Conservation (phyloP, 2,888 invertebrate genomes). For the Tetrapedia diversipes region DNA sequence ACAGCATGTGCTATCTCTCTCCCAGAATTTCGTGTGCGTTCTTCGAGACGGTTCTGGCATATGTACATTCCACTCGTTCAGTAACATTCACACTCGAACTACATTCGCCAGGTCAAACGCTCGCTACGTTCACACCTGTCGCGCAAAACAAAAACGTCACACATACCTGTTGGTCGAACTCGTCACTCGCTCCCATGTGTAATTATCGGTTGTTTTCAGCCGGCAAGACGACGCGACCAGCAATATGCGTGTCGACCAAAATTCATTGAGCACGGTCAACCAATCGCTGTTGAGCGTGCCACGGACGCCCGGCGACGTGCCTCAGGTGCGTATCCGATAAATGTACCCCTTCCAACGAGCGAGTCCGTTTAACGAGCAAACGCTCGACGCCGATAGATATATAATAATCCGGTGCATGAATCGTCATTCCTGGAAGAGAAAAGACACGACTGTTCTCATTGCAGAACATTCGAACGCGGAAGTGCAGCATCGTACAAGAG, state of each 20-base stretch:
- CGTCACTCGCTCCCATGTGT: too few relatives aligned
- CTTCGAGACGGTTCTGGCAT: too few relatives aligned
- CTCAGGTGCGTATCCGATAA: slow-evolving; percentile 84
- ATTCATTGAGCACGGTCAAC: slow-evolving; percentile 75
- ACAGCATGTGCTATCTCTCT: too few relatives aligned
- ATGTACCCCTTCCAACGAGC: background rate
- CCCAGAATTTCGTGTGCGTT: too few relatives aligned
- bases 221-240: slow-evolving; percentile 71
- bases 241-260: slow-evolving; percentile 74
- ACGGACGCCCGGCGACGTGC: slow-evolving; percentile 88
- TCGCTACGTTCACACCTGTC: too few relatives aligned
- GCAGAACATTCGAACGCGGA: slow-evolving; percentile 87
- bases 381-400: too few relatives aligned
- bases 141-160: too few relatives aligned
- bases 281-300: slow-evolving; percentile 85
- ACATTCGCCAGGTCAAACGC: too few relatives aligned
- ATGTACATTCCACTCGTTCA: too few relatives aligned
- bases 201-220: slow-evolving; percentile 61
- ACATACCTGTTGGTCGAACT: too few relatives aligned
- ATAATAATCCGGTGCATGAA: too few relatives aligned
- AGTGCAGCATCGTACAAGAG: slow-evolving; percentile 96
- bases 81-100: too few relatives aligned
- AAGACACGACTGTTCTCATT: slow-evolving; percentile 49
- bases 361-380: background rate
- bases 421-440: background rate